Evolutionary conservation across 1,140 invertebrate species (phyloP).

Genomic region (Nebria ingens): DNA sequence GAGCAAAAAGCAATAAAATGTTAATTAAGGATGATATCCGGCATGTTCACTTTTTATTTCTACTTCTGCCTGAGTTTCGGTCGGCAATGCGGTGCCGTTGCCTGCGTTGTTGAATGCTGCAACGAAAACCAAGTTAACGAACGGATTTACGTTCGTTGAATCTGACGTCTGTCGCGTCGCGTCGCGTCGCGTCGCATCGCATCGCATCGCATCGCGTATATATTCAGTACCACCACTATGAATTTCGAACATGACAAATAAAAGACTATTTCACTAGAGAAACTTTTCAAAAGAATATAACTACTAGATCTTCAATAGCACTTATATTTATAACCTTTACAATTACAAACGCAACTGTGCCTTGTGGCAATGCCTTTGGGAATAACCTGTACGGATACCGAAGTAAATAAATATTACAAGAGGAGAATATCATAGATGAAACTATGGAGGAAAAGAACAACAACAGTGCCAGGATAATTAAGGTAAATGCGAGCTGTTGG

Average conservation of each 20-base stretch:
- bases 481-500: background rate
- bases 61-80: background rate
- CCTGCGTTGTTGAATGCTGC: background rate
- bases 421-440: no score
- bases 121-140: background rate
- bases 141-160: background rate
- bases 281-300: background rate
- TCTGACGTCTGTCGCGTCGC: background rate
- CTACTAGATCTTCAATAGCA: background rate
- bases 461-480: background rate
- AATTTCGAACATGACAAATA: background rate
- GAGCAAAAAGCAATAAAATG: background rate
- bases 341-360: no score
- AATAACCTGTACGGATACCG: no score
- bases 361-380: no score
- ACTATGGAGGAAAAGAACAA: no score
- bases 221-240: background rate
- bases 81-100: no score
- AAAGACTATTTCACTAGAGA: background rate
- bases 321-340: background rate
- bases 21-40: background rate
- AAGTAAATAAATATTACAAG: no score
- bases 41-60: background rate
- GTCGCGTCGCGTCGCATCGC: no score
- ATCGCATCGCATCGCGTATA: no score